These are phyloP conservation scores for Anarhynchus alexandrinus DNA, from an alignment of 2,113 vertebrate genomes.

Conservation along the genomic window DNA sequence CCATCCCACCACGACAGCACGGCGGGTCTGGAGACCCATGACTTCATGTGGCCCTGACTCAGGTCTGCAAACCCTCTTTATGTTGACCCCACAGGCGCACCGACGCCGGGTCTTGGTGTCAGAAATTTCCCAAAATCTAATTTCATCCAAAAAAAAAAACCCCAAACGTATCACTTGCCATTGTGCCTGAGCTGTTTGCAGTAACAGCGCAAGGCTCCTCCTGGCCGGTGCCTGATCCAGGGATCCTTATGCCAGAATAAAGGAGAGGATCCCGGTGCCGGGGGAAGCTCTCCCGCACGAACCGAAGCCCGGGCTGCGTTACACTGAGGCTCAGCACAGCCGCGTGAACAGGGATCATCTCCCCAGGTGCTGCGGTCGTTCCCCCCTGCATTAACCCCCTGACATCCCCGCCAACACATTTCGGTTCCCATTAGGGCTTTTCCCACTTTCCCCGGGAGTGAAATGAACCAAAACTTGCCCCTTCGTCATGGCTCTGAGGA, in stretches of 20 bases:
- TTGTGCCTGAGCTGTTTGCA: not conserved
- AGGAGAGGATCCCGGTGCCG: not conserved
- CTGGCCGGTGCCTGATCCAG: not conserved
- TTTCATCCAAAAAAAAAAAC: not conserved
- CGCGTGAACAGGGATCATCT: not conserved
- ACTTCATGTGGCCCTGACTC: not conserved
- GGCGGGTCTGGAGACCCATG: rapidly evolving
- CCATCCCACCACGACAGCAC: not conserved
- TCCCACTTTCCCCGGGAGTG: not conserved
- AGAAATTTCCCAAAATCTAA: not conserved
- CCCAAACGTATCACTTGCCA: not conserved
- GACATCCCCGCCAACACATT: not conserved
- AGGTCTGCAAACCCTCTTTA: not conserved
- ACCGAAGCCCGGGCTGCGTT: not conserved
- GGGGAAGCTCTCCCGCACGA: not conserved
- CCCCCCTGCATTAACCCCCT: not conserved
- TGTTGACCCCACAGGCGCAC: rapidly evolving
- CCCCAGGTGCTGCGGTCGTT: not conserved
- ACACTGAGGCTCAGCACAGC: not conserved
- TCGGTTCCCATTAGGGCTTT: not conserved
- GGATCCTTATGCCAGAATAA: not conserved
- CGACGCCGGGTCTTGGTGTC: not conserved
- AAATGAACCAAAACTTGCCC: conserved; percentile 48
- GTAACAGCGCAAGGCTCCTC: not conserved
- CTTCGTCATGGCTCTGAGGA: conserved; percentile 53